Evolutionary conservation across 2,888 invertebrate genomes (phyloP), one percentile per base, ranked within the genome.

Genomic region (Tillus elongatus): DNA sequence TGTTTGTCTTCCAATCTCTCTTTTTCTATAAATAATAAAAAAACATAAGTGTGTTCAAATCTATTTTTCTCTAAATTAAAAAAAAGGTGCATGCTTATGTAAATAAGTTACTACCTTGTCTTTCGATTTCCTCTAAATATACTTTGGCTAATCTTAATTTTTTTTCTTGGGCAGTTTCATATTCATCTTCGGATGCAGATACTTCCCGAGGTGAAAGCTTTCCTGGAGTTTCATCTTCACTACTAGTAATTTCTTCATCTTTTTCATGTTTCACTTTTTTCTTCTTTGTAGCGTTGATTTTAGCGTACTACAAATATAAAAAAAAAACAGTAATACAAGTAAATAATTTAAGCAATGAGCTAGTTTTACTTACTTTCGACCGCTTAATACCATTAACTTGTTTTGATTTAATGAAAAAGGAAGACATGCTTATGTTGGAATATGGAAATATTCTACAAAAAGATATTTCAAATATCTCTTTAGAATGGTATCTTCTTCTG

Each of bases 81-180:
- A 2, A 10, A 33, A 8, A 3, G n/a, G 27, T 34, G 12, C 11
- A 19, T 31, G 13, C 26, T 33, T 9, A n/a, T n/a, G 30, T n/a
- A 29, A 9, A 29, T 11, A 6, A 6, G n/a, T 11, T 29, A 6
- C 11, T n/a, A 29, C n/a, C 30, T 11, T n/a, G 30, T 29, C 75
- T 78, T 64, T 86, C 82, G 30, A 95, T 82, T 70, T 91, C 86
- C 54, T 84, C 73, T 19, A 96, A 69, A 64, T 92, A 92, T 58
- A 86, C 77, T 60, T 93, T 93, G 0, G 95, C 92, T 42, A 95
- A 65, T 30, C 92, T 75, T 33, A 95, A 60, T 48, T 88, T 84
- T 59, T 93, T 95, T 56, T 95, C 89, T 60, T 93, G 91, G 0
- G 83, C 80, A 1, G 89, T 91, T 64, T 91, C 87, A 46, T 75